A percentile compares a stretch with the other conserved stretches of the same genome.
These are phyloP conservation scores for Copidosoma floridanum DNA, from an alignment of 1,140 invertebrate genomes.

Conservation along the genomic window DNA sequence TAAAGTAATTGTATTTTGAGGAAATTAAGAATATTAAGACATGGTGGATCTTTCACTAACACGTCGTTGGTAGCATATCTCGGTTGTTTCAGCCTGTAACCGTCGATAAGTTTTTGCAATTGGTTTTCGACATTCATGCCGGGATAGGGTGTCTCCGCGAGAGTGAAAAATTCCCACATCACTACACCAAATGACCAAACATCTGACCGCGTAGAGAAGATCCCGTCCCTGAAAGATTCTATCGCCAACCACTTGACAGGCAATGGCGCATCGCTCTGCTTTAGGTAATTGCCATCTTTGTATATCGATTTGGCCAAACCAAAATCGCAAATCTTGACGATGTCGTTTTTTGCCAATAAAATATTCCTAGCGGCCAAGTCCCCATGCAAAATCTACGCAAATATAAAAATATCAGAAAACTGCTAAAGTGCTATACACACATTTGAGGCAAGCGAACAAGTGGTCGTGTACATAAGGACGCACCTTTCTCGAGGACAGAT, in stretches of 20 bases:
- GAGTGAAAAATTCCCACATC: constrained; percentile 91
- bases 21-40: neutral
- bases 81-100: constrained; percentile 85
- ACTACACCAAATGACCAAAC: constrained; percentile 93
- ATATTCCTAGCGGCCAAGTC: constrained; percentile 96
- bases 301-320: constrained; percentile 92
- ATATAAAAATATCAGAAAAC: too few relatives aligned
- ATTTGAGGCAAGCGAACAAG: too few relatives aligned
- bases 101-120: constrained; percentile 73
- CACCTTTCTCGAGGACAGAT: constrained; percentile 81
- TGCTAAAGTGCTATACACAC: too few relatives aligned
- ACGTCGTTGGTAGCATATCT: constrained; percentile 73
- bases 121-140: constrained; percentile 74
- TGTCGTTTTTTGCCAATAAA: constrained; percentile 83
- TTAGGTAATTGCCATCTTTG: constrained; percentile 89
- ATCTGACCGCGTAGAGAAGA: constrained; percentile 86
- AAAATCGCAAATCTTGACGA: constrained; percentile 95
- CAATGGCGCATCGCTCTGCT: constrained; percentile 77
- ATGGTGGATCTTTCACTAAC: constrained; percentile 56
- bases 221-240: constrained; percentile 75
- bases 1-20: constrained; percentile 3
- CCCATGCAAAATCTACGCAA: constrained; percentile 91
- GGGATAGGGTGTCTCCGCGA: constrained; percentile 85
- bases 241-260: constrained; percentile 84
- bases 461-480: too few relatives aligned